These are phyloP conservation scores for Benitochromis conjunctus DNA, from an alignment of 2,113 vertebrate species.

Conservation along the genomic window DNA sequence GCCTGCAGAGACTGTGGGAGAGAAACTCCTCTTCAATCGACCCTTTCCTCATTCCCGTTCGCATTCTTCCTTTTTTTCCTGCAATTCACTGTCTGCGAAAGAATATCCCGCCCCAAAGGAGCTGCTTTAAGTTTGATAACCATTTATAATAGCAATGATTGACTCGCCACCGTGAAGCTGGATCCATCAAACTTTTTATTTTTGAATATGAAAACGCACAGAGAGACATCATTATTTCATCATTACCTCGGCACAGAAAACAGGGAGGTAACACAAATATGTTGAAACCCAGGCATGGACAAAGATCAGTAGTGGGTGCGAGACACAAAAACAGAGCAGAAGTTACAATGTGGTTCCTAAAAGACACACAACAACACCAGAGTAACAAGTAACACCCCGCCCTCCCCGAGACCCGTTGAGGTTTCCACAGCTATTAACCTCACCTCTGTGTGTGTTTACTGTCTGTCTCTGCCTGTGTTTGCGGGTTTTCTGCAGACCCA, in stretches of 20 bases:
- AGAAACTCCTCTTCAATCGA: neutral
- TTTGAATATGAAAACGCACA: conserved; percentile 55
- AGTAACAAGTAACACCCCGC: neutral
- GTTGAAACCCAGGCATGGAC: neutral
- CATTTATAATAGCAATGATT: neutral
- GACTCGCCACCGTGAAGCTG: neutral
- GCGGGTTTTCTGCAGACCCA: neutral
- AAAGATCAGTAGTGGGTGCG: neutral
- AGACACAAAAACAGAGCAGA: neutral
- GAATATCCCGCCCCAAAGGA: neutral
- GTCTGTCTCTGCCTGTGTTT: neutral
- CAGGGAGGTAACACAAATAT: conserved; percentile 5
- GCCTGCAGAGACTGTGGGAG: neutral
- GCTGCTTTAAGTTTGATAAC: neutral
- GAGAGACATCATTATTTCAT: conserved; percentile 15
- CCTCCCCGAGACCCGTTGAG: neutral
- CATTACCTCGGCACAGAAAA: conserved; percentile 17
- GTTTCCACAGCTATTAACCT: neutral
- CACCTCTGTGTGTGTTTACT: neutral
- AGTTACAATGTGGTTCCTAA: conserved; percentile 1
- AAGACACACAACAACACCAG: neutral
- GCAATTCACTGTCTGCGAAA: neutral
- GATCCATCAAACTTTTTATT: conserved; percentile 29
- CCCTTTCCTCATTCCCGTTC: neutral
- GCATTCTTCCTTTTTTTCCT: neutral